phyloP scores from a whole-genome alignment of 2,888 invertebrate genomes.

The Mythimna impura region DNA sequence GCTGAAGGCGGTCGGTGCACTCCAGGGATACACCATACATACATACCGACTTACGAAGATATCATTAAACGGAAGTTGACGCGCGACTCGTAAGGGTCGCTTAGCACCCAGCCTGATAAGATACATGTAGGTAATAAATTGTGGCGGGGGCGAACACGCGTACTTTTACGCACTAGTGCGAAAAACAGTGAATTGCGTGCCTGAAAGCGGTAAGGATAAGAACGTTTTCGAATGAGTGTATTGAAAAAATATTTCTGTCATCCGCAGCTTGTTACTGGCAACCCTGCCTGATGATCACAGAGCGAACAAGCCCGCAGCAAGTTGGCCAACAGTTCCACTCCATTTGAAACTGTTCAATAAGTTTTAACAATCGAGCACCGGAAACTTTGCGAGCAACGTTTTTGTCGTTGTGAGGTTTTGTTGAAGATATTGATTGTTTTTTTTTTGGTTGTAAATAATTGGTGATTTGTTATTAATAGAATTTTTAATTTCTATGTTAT shows the following conservation, averaged over 20 bases:
- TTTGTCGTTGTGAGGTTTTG: constrained; percentile 48
- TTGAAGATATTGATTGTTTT: constrained; percentile 41
- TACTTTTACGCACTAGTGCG: no score
- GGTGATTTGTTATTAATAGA: not conserved
- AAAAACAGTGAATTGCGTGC: no score
- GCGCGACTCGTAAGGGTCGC: no score
- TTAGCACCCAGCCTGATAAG: no score
- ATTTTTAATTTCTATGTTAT: not conserved
- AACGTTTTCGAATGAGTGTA: no score
- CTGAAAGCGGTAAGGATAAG: no score
- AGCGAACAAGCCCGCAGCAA: constrained; percentile 56
- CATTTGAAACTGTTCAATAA: constrained; percentile 68
- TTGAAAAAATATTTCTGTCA: not conserved
- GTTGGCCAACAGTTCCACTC: constrained; percentile 64
- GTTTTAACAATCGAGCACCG: constrained; percentile 71
- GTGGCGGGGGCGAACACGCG: no score
- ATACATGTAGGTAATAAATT: no score
- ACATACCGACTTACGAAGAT: no score
- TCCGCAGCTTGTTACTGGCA: constrained; percentile 15
- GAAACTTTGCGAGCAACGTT: constrained; percentile 53
- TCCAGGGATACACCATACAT: no score
- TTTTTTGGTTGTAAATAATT: constrained; percentile 29
- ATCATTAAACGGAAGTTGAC: no score
- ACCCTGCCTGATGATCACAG: constrained; percentile 53
- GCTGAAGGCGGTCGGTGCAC: no score